phyloP scores from a whole-genome alignment of 2,113 vertebrate species.

The Rhea americana region DNA sequence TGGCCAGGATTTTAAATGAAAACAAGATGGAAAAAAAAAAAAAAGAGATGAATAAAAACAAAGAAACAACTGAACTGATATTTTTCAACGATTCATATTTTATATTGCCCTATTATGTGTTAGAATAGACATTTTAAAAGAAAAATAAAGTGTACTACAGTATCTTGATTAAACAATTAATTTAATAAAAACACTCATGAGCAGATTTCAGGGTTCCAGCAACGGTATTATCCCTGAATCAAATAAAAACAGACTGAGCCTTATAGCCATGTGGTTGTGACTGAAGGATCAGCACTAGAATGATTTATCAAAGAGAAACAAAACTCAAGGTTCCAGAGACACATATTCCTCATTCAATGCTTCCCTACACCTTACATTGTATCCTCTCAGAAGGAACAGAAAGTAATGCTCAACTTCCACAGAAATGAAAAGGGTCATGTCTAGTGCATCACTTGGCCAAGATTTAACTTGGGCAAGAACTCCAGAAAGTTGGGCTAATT shows the following conservation, averaged over 20 bases:
- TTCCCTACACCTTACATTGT: fast-evolving
- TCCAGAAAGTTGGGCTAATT: not conserved
- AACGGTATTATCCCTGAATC: not conserved
- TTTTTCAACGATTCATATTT: not conserved
- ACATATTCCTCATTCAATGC: not conserved
- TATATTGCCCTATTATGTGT: not conserved
- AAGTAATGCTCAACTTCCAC: no score
- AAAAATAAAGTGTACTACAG: not conserved
- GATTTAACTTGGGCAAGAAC: not conserved
- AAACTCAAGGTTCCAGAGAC: fast-evolving
- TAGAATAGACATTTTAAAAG: not conserved
- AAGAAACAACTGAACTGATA: not conserved
- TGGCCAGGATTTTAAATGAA: not conserved
- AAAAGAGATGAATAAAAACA: not conserved
- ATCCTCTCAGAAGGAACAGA: no score
- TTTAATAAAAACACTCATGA: not conserved
- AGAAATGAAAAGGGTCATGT: no score
- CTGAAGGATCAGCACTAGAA: not conserved
- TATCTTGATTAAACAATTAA: not conserved
- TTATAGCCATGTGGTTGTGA: fast-evolving
- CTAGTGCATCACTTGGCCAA: no score
- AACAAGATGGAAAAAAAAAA: not conserved
- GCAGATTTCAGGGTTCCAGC: not conserved
- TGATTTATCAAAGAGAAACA: not conserved
- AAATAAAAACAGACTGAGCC: not conserved